Evolutionary conservation across 1,140 invertebrate genomes (phyloP), one percentile per base, ranked within the genome.

Genomic region (Ceratitis capitata): DNA sequence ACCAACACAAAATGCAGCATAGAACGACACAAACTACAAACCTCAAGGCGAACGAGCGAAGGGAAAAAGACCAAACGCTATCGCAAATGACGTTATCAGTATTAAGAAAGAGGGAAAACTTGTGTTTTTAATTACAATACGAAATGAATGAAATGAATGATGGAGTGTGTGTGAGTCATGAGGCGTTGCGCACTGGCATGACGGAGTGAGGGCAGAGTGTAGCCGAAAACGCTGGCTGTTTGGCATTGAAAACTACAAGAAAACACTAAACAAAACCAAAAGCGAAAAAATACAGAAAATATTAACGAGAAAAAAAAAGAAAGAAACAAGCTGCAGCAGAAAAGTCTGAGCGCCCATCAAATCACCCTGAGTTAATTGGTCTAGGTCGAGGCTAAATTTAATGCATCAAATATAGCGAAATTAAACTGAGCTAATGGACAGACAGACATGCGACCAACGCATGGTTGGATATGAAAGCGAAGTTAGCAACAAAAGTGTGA

Each of bases 281-380:
- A 39, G 45, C 39, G 35, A 58, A 74, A 74, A 56, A 74, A 47
- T 9, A 45, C 26, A 61, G 16, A 49, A 35, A 84, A 58, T 56
- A 56, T 56, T 23, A n/a, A n/a, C 23, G 19, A 19, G 19, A 1
- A n/a, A 23, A 56, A 56, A 56, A 56, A 56, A 85, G 29, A 23
- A 49, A 58, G 29, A 61, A 82, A 84, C 29, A 64, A 84, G 42
- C 39, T 78, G 39, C 83, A 23, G 83, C 56, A 23, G n/a, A 10
- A 74, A 83, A 83, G 45, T 53, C 87, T 90, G 89, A 83, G 88
- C 89, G 89, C 89, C 89, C 88, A 87, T 64, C 83, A 61, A 87
- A 86, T 87, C 90, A 89, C 89, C 89, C 90, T 90, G 89, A 88
- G 89, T 90, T 90, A 90, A 90, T 90, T 90, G 89, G 89, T 90